Evolutionary conservation across 2,888 invertebrate genomes (phyloP).

Genomic region (Labia minor): DNA sequence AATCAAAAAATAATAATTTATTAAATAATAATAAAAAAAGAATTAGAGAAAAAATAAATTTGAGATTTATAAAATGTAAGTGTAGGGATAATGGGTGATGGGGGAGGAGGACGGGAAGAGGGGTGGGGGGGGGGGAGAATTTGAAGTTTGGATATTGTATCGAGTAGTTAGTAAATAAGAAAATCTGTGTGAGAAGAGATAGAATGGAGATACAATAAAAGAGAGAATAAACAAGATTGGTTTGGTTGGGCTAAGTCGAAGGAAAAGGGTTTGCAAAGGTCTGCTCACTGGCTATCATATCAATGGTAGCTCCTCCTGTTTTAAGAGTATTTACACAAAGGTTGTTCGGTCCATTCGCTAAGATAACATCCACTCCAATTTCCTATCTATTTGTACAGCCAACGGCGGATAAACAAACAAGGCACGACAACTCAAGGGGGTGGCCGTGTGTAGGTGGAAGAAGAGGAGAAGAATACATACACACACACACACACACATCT

Average conservation of each 20-base stretch:
- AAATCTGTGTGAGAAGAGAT: background rate
- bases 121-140: background rate
- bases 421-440: background rate
- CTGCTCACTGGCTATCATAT: background rate
- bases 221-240: background rate
- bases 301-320: background rate
- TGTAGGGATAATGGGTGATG: too few relatives aligned
- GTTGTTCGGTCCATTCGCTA: constrained; percentile 13
- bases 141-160: background rate
- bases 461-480: too few relatives aligned
- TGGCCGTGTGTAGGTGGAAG: too few relatives aligned
- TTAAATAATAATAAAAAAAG: too few relatives aligned
- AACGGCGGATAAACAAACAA: background rate
- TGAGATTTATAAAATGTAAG: too few relatives aligned
- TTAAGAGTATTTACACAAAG: constrained; percentile 13
- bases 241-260: background rate
- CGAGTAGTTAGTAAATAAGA: constrained; percentile 2
- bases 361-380: constrained; percentile 8
- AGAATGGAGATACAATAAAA: background rate
- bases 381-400: constrained; percentile 13
- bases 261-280: background rate
- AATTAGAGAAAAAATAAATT: too few relatives aligned
- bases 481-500: too few relatives aligned
- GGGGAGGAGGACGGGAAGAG: background rate
- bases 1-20: too few relatives aligned